Conservation (phyloP, 1,140 invertebrate genomes). For the Popillia japonica region DNA sequence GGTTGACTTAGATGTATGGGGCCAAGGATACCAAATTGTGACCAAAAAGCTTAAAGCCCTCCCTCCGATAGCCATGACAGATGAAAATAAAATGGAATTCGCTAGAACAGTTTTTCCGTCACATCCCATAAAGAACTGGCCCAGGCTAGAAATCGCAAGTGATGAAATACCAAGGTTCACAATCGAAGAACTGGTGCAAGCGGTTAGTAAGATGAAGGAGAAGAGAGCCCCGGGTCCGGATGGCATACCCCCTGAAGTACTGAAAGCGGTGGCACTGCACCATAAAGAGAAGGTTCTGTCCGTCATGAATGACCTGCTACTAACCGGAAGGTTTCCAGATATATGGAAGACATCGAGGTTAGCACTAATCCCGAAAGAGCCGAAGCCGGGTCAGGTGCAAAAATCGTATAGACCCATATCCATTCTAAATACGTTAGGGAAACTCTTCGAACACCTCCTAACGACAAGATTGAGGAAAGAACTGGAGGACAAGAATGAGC, state of each 20-base stretch:
- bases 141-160: neutral
- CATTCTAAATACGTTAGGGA: neutral
- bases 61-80: neutral
- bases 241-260: neutral
- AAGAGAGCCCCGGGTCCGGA: conserved; percentile 29
- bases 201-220: conserved; percentile 19
- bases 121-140: neutral
- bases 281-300: neutral
- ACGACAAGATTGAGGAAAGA: neutral
- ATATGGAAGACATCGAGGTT: neutral
- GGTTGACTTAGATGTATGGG: conserved; percentile 1
- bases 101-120: neutral
- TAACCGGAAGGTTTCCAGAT: neutral
- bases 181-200: neutral
- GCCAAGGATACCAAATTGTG: neutral
- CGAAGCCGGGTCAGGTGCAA: neutral
- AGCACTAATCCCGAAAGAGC: neutral
- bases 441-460: neutral
- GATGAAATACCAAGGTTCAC: neutral
- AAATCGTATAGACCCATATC: neutral
- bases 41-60: neutral
- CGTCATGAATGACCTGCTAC: too few species aligned
- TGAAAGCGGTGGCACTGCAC: too few species aligned
- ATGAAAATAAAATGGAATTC: neutral
- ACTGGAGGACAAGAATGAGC: neutral